Base-by-base conservation (phyloP, 2,888 invertebrate genomes). In the Trachelus stipa region DNA sequence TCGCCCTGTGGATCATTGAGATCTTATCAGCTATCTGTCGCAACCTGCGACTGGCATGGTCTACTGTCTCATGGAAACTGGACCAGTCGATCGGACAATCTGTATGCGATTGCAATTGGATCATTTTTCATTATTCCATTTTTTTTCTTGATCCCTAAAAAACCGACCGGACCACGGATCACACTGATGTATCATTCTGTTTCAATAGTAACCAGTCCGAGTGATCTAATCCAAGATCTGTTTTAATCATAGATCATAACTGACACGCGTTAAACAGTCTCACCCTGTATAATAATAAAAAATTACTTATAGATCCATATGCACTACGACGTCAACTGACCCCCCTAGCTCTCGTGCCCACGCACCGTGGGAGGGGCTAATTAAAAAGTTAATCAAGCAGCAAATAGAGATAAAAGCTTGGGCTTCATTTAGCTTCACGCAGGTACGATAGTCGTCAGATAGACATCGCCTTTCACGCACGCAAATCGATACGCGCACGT, bases 301-400 rank as follows among this genome's bases (percentile, higher is more conserved):
- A 56, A 15, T 56, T 23, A 23, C 56, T 56, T 23, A 56, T 56
- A 56, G 23, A 23, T 56, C 23, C 56, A 56, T 56, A 23, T 15
- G 56, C 23, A 56, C 15, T 56, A 23, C 23, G 15, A 9, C 56
- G 23, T 56, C 56, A 23, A 23, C 56, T 23, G 56, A 9, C 56
- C 9, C 56, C 23, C 9, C 23, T 9, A 9, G 56, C 56, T 56
- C 56, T 56, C 56, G 56, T 56, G 68, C 12, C 75, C 75, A 73
- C 34, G 73, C 34, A 35, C 4, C 30, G 68, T 76, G 75, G 79
- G 37, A 68, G 79, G 30, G 77, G 23, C 74, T 82, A 83, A 85
- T 84, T 85, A 84, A 84, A 85, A 85, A 84, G 85, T 82, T 83
- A 84, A 84, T 86, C 83, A 83, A 83, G 79, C 79, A 81, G 81